Conservation (phyloP, 2,113 vertebrate genomes). For the Misgurnus mizolepis region DNA sequence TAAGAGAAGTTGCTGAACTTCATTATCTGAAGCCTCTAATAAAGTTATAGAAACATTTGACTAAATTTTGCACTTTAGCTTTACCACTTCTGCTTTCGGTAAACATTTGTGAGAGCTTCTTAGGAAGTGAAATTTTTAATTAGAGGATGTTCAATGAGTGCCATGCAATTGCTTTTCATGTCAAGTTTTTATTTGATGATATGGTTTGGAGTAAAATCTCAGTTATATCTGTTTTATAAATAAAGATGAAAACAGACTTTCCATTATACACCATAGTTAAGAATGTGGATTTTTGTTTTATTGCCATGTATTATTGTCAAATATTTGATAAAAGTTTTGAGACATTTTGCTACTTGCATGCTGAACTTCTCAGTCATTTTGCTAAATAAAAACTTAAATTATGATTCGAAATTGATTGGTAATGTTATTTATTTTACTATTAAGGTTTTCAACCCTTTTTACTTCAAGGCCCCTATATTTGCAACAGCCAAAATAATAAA, state of each 20-base stretch:
- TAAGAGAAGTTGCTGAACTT: neutral
- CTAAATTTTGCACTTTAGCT: slow-evolving; percentile 10
- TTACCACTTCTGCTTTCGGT: neutral
- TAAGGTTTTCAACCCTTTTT: too few species aligned
- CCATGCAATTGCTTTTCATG: neutral
- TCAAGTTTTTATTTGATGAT: neutral
- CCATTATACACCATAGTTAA: neutral
- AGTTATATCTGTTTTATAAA: too few species aligned
- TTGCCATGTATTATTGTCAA: neutral
- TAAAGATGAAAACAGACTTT: neutral
- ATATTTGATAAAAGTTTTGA: neutral
- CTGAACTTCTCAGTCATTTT: neutral
- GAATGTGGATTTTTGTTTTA: neutral
- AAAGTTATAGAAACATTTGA: neutral
- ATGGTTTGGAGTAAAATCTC: neutral
- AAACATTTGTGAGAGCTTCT: neutral
- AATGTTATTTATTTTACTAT: too few species aligned
- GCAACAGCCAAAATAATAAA: too few species aligned
- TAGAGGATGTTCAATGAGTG: neutral
- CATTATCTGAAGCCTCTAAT: neutral
- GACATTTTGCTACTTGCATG: neutral
- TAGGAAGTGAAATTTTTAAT: slow-evolving; percentile 16
- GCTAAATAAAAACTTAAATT: neutral
- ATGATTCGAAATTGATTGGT: too few species aligned
- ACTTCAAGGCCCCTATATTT: too few species aligned